A percentile compares a stretch with the other conserved stretches of the same genome.
These are phyloP conservation scores for Calameuta filiformis DNA, from an alignment of 2,888 invertebrate genomes.

Conservation along the genomic window DNA sequence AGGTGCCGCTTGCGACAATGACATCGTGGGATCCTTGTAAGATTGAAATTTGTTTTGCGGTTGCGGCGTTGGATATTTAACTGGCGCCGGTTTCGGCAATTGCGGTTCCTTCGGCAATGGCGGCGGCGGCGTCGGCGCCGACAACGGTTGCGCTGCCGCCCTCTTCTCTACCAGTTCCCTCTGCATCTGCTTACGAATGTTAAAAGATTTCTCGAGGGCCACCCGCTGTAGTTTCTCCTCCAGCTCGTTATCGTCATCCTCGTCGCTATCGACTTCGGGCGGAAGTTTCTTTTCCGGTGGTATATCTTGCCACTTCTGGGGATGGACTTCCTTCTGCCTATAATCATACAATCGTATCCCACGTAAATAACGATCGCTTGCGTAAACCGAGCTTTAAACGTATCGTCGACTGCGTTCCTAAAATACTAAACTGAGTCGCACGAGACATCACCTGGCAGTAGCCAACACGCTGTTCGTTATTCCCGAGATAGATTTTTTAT, in stretches of 20 bases:
- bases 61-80: conserved; percentile 60
- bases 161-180: conserved; percentile 59
- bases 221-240: conserved; percentile 63
- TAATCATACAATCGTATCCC: conserved; percentile 25
- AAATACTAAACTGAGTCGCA: too few relatives aligned
- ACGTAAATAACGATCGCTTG: not conserved
- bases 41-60: conserved; percentile 56
- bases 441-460: too few relatives aligned
- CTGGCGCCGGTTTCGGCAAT: conserved; percentile 50
- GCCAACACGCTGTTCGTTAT: too few relatives aligned
- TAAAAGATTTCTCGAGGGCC: conserved; percentile 58
- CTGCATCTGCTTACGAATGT: conserved; percentile 61
- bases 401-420: not conserved
- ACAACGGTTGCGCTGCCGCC: conserved; percentile 42
- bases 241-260: conserved; percentile 58
- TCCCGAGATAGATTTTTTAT: too few relatives aligned
- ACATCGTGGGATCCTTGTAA: conserved; percentile 47
- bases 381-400: not conserved
- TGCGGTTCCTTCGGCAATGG: conserved; percentile 67
- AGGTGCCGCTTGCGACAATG: conserved; percentile 6
- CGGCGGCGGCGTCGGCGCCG: conserved; percentile 57
- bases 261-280: conserved; percentile 46
- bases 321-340: conserved; percentile 69
- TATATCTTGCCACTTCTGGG: conserved; percentile 68
- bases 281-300: conserved; percentile 65